phyloP scores from a whole-genome alignment of 2,888 invertebrate species.

The Papilio gigon region DNA sequence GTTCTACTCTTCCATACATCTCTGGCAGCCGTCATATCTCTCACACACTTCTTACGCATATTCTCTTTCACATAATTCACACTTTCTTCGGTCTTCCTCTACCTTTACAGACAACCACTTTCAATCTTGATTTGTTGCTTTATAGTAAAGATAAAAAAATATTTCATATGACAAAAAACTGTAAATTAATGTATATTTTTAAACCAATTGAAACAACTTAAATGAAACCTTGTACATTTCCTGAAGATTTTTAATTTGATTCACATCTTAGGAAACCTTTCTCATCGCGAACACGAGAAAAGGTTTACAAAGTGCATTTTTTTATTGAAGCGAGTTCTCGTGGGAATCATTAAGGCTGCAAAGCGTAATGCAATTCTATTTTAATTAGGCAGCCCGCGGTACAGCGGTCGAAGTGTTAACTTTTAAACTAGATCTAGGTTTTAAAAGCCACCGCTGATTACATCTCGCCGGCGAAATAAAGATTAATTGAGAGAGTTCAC shows the following conservation, averaged over 20 bases:
- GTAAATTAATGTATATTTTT: not conserved
- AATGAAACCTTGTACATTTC: not conserved
- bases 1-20: no score
- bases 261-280: conserved; percentile 6
- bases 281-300: conserved; percentile 21
- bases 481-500: conserved; percentile 32
- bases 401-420: conserved; percentile 35
- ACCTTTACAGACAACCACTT: no score
- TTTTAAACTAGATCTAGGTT: conserved; percentile 37
- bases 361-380: conserved; percentile 40
- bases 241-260: conserved; percentile 27
- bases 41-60: no score
- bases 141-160: no score
- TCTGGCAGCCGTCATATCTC: no score
- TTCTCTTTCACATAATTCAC: no score
- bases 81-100: no score
- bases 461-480: conserved; percentile 31
- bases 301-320: conserved; percentile 35
- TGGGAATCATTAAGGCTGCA: conserved; percentile 39
- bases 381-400: conserved; percentile 37
- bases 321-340: conserved; percentile 40
- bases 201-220: not conserved
- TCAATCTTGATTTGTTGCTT: no score
- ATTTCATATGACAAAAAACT: no score
- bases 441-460: conserved; percentile 37